Percentiles rank a stretch among this genome's conserved stretches.
phyloP scores from a whole-genome alignment of 2,888 invertebrate genomes.

The Drosophila prolongata region DNA sequence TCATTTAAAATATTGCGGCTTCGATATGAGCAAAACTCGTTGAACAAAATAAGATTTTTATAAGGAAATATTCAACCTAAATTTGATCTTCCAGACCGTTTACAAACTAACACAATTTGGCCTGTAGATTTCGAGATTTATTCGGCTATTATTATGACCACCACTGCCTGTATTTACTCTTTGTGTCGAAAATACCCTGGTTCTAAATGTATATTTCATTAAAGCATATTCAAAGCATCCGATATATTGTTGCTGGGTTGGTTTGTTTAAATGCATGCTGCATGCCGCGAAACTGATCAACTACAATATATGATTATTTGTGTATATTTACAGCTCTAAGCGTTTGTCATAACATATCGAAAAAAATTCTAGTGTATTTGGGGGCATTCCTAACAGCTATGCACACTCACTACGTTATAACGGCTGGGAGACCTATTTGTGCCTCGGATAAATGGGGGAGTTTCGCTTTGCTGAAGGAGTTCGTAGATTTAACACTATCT shows the following conservation, averaged over 20 bases:
- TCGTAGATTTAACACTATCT: conserved; percentile 37
- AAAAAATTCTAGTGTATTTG: conserved; percentile 5
- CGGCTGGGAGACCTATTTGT: conserved; percentile 30
- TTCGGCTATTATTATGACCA: conserved; percentile 12
- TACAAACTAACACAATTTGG: neutral
- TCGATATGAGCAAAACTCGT: neutral
- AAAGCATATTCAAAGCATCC: conserved; percentile 82
- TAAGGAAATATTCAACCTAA: neutral
- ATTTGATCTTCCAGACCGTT: neutral
- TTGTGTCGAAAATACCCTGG: conserved; percentile 16
- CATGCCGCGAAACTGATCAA: conserved; percentile 51
- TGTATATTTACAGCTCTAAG: conserved; percentile 65
- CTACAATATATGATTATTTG: conserved; percentile 43
- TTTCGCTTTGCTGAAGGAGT: neutral
- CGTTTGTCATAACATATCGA: conserved; percentile 59
- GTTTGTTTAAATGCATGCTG: conserved; percentile 49
- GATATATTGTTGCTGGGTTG: conserved; percentile 39
- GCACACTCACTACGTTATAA: conserved; percentile 12
- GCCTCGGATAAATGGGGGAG: conserved; percentile 20
- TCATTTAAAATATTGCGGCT: neutral
- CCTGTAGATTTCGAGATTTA: neutral
- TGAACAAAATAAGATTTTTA: neutral
- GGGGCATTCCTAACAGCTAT: conserved; percentile 25
- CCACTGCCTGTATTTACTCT: conserved; percentile 12
- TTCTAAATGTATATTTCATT: conserved; percentile 48